A percentile compares a stretch with the other conserved stretches of the same genome.
Evolutionary conservation across 2,888 invertebrate genomes (phyloP).

Genomic region (Mycogona germanica): DNA sequence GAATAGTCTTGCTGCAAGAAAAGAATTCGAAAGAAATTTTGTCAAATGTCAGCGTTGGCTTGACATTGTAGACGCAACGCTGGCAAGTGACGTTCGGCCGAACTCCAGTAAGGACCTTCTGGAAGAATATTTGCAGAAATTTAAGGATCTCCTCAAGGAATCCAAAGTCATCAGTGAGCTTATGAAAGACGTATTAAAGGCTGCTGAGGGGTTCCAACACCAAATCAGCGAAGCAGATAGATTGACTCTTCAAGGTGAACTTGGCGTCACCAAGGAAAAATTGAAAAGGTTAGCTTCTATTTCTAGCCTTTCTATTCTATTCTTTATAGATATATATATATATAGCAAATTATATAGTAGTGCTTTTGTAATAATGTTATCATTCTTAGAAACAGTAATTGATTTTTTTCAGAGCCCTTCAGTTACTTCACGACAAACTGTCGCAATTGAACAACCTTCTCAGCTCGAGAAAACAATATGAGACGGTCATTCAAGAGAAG

Average conservation of each 20-base stretch:
- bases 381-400: neutral
- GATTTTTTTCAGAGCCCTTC: neutral
- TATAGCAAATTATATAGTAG: too few relatives aligned
- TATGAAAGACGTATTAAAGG: slow-evolving; percentile 60
- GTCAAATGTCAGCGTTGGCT: slow-evolving; percentile 77
- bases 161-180: slow-evolving; percentile 44
- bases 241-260: slow-evolving; percentile 63
- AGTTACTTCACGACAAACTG: slow-evolving; percentile 3
- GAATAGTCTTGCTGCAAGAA: slow-evolving; percentile 61
- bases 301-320: neutral
- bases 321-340: neutral
- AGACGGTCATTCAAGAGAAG: slow-evolving; percentile 64
- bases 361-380: too few relatives aligned
- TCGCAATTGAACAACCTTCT: slow-evolving; percentile 48
- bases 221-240: slow-evolving; percentile 75
- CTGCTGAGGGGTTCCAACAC: slow-evolving; percentile 64
- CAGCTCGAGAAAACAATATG: slow-evolving; percentile 65
- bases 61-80: slow-evolving; percentile 76
- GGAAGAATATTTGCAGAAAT: slow-evolving; percentile 72
- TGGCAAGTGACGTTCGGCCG: slow-evolving; percentile 61
- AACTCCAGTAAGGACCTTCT: slow-evolving; percentile 65
- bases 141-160: slow-evolving; percentile 26
- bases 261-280: slow-evolving; percentile 64
- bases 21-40: slow-evolving; percentile 66
- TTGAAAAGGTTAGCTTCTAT: slow-evolving; percentile 39